A percentile compares a stretch with the other conserved stretches of the same genome.
Conservation (phyloP, 35 echinoderm and acorn worm genomes). For the Heliocidaris tuberculata region DNA sequence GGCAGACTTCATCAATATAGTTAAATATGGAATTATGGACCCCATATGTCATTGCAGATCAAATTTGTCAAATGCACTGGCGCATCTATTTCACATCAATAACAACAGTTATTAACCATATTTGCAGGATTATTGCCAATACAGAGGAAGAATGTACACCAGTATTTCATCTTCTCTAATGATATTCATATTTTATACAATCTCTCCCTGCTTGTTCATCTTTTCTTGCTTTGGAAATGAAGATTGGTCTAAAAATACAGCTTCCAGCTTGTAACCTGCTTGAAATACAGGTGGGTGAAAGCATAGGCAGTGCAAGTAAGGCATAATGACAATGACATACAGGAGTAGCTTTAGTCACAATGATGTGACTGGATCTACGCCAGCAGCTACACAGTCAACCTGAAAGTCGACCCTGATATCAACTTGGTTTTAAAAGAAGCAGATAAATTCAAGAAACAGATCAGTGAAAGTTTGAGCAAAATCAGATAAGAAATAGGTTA, state of each 20-base stretch:
- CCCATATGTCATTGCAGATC: too few relatives aligned
- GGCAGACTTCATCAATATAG: too few relatives aligned
- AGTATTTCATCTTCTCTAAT: not conserved
- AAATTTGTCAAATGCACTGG: too few relatives aligned
- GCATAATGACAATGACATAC: not conserved
- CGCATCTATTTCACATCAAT: not conserved
- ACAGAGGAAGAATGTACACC: not conserved
- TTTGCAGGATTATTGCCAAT: not conserved
- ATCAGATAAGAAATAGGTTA: too few relatives aligned
- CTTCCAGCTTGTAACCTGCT: not conserved
- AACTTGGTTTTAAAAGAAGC: too few relatives aligned
- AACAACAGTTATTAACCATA: not conserved
- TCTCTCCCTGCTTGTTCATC: not conserved
- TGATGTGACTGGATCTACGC: not conserved
- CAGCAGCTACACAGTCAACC: not conserved
- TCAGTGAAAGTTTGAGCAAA: too few relatives aligned
- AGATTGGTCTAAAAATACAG: too few relatives aligned
- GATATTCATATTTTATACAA: not conserved
- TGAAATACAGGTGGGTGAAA: not conserved
- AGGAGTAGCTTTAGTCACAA: not conserved
- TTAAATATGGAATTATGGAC: too few relatives aligned
- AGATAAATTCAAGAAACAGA: too few relatives aligned
- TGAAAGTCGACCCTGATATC: not conserved
- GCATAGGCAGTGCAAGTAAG: not conserved
- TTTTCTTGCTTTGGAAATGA: not conserved